Base-by-base conservation (phyloP, 2,797 vertebrate genomes). In the Streptopelia turtur region DNA sequence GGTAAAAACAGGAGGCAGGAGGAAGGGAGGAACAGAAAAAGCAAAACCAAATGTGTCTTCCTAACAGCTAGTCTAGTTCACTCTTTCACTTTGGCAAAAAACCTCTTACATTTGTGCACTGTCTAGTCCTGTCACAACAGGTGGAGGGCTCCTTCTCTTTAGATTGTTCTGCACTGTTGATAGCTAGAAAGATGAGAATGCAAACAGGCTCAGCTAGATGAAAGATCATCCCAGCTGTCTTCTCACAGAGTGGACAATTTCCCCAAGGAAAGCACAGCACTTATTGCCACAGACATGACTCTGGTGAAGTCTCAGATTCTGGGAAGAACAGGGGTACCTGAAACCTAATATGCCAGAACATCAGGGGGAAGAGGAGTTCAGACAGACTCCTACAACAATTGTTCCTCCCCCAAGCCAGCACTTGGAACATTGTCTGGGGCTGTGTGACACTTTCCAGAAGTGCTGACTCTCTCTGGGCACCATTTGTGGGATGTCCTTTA, bases 21-120 rank as follows among this genome's bases (percentile, higher is more conserved):
- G 18, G 2, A 5, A 6, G 4, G 4, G 3, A 15, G 28, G 3
- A 15, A 47, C 15, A 16, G 22, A 6, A 24, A 60, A 61, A n/a
- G 4, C 0, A 25, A 47, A 10, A 4, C 2, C 1, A 25, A 16
- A 59, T 37, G 0, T 31, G 21, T 65, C 20, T 78, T 12, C 16
- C 39, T 61, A 31, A 39, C 2, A 22, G 12, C 15, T 71, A 33
- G 13, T 31, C 39, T 21, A 75, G 4, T 27, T 81, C 43, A 66
- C 16, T 13, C 16, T 52, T 68, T 37, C 13, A 24, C 33, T 52
- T n/a, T 0, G 2, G 13, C 9, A 85, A 76, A 83, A 78, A 20
- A 27, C 3, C 3, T 60, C 30, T 70, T 60, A 8, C 14, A 16
- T 63, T 55, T 70, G 2, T 41, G 28, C 5, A 15, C 5, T 57